These are phyloP conservation scores for Rhincodon typus DNA, from an alignment of 2,797 vertebrate genomes.

Conservation along the genomic window DNA sequence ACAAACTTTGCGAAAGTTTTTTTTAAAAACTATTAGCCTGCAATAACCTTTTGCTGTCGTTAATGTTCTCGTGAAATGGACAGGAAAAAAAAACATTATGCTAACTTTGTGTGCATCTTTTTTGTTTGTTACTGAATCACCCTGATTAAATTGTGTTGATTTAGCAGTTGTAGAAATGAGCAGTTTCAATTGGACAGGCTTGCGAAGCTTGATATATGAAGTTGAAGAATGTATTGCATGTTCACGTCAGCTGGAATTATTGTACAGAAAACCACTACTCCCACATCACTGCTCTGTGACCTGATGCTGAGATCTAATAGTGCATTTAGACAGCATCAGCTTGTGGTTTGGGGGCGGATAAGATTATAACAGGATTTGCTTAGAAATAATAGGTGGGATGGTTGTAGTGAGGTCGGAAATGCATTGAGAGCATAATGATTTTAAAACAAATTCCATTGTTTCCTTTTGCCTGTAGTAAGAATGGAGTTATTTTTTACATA, in stretches of 20 bases:
- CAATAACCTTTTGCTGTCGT: too few species aligned
- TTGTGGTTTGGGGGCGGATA: not conserved
- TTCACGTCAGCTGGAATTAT: not conserved
- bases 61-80: too few species aligned
- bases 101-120: not conserved
- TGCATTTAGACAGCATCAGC: not conserved
- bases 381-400: not conserved
- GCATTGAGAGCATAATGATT: not conserved
- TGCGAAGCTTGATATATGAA: not conserved
- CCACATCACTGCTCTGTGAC: slow-evolving; percentile 10
- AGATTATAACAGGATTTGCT: not conserved
- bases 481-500: not conserved
- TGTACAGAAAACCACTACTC: not conserved
- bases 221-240: not conserved
- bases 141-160: not conserved
- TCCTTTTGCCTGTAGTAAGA: not conserved
- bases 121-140: not conserved
- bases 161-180: not conserved
- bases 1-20: not conserved
- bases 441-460: not conserved
- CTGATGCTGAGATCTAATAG: not conserved
- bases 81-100: too few species aligned
- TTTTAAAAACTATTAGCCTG: too few species aligned
- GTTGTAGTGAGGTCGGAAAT: too few species aligned
- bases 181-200: not conserved